A percentile compares a stretch with the other conserved stretches of the same genome.
Conservation (phyloP, 2,888 invertebrate genomes). For the Nomada flava region DNA sequence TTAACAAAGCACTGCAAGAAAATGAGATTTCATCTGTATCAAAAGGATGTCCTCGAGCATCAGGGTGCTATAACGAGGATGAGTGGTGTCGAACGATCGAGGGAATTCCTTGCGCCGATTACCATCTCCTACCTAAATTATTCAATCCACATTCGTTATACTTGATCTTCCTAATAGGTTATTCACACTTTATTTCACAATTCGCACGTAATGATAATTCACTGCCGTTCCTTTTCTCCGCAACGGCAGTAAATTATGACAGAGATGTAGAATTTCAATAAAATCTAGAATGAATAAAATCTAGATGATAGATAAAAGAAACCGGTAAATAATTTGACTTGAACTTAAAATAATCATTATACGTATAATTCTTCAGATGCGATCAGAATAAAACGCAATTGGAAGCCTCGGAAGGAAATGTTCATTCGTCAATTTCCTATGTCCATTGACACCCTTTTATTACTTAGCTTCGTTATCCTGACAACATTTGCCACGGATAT, state of each 20-base stretch:
- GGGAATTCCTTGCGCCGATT: constrained; percentile 49
- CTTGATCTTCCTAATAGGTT: not conserved
- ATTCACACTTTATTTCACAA: not conserved
- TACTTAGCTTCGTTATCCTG: constrained; percentile 33
- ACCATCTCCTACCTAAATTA: constrained; percentile 20
- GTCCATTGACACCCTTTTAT: constrained; percentile 17
- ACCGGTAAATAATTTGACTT: too few species aligned
- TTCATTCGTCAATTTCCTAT: not conserved
- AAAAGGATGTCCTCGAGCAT: constrained; percentile 39
- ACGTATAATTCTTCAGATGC: not conserved
- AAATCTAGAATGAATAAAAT: too few species aligned
- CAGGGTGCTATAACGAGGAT: constrained; percentile 48
- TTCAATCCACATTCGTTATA: constrained; percentile 20
- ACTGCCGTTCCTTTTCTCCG: not conserved
- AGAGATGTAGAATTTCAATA: too few species aligned
- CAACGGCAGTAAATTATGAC: not conserved
- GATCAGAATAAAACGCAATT: not conserved
- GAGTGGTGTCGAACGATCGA: constrained; percentile 52
- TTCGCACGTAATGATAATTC: not conserved
- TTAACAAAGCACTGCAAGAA: constrained; percentile 39
- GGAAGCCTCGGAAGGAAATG: not conserved
- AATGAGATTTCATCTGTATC: constrained; percentile 52
- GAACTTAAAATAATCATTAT: not conserved
- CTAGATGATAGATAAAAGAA: too few species aligned
- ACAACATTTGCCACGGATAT: constrained; percentile 56